These are phyloP conservation scores for Agrotis ipsilon DNA, from an alignment of 2,888 invertebrate species.

Conservation along the genomic window DNA sequence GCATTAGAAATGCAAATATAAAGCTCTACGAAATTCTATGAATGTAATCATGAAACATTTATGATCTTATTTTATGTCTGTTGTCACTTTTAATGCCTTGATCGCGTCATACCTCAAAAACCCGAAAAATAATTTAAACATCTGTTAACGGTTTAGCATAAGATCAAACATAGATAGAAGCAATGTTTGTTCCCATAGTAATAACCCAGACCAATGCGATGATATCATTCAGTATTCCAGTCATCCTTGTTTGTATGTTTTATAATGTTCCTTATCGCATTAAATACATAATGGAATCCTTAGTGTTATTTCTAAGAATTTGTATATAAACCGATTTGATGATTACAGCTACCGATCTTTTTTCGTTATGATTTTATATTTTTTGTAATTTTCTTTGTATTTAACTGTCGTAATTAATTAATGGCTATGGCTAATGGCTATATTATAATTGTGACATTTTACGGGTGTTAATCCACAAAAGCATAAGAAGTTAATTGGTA, in stretches of 20 bases:
- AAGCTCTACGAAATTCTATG: not conserved
- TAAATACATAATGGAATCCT: no score
- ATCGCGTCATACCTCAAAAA: not conserved
- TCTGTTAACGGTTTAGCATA: slow-evolving; percentile 1
- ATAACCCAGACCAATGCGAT: slow-evolving; percentile 1
- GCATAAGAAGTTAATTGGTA: no score
- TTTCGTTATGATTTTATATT: no score
- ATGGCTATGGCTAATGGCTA: no score
- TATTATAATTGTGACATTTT: no score
- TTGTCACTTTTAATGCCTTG: not conserved
- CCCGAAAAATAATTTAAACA: slow-evolving; percentile 3
- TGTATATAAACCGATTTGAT: not conserved
- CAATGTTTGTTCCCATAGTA: slow-evolving; percentile 3
- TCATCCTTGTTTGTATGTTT: slow-evolving; percentile 3
- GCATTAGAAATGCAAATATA: no score
- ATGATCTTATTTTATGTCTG: not conserved
- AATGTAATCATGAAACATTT: not conserved
- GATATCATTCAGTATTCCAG: slow-evolving; percentile 22
- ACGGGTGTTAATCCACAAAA: no score
- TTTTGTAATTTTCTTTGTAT: no score
- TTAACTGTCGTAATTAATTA: no score
- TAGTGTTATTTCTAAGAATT: slow-evolving; percentile 2
- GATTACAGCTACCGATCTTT: no score
- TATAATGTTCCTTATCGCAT: slow-evolving; percentile 7
- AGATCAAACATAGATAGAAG: not conserved